phyloP scores from a whole-genome alignment of 1,140 invertebrate genomes.

The Latrodectus geometricus region DNA sequence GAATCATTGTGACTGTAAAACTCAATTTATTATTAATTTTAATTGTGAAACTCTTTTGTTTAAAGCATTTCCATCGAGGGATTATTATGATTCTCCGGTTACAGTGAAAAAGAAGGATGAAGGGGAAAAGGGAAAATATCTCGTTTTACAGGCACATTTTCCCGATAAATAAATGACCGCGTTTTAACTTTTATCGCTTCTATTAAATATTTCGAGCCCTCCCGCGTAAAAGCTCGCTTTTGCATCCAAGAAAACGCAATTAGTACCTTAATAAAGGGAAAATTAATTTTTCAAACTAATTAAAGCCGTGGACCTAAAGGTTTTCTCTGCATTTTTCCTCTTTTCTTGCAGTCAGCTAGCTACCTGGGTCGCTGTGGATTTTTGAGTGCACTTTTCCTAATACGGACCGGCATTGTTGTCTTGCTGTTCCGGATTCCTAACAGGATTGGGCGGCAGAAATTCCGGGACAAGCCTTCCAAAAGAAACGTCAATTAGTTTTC shows the following conservation, averaged over 20 bases:
- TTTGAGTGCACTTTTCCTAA: conserved; percentile 18
- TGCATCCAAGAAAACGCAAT: conserved; percentile 53
- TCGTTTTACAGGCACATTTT: conserved; percentile 55
- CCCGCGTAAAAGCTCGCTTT: conserved; percentile 43
- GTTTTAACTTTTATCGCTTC: conserved; percentile 62
- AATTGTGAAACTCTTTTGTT: conserved; percentile 59
- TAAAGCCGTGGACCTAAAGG: conserved; percentile 32
- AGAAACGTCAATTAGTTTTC: conserved; percentile 32
- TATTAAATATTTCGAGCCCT: conserved; percentile 61
- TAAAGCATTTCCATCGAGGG: conserved; percentile 18
- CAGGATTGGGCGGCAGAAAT: not conserved
- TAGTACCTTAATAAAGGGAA: conserved; percentile 58
- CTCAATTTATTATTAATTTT: conserved; percentile 61
- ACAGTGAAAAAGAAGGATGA: conserved; percentile 35
- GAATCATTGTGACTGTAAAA: conserved; percentile 55
- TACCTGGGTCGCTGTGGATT: conserved; percentile 22
- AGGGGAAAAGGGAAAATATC: conserved; percentile 10
- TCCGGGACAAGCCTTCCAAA: not conserved
- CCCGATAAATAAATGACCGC: conserved; percentile 61
- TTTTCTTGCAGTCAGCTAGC: conserved; percentile 33
- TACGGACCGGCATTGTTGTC: not conserved
- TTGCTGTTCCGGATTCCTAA: not conserved
- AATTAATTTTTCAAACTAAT: conserved; percentile 63
- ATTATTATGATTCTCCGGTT: conserved; percentile 50
- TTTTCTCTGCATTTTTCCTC: conserved; percentile 37